Conservation (phyloP, 2,888 invertebrate genomes). For the Mesochorus sp. region DNA sequence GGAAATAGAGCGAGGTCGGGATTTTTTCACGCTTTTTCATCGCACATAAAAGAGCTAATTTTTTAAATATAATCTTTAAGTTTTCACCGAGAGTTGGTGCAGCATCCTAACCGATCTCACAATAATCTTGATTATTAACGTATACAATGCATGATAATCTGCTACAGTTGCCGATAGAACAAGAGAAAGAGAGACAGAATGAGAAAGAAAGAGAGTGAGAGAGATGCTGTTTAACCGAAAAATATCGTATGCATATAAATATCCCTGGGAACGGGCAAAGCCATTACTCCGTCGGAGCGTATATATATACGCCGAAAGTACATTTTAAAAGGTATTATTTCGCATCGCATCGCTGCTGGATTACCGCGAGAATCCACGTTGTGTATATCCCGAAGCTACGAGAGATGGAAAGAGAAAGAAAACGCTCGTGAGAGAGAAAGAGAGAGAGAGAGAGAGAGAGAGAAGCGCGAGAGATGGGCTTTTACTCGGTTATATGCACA, state of each 20-base stretch:
- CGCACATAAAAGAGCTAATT: too few relatives aligned
- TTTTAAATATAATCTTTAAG: too few relatives aligned
- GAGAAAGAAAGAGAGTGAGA: too few relatives aligned
- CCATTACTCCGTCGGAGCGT: slow-evolving; percentile 17
- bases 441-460: too few relatives aligned
- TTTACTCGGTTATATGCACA: slow-evolving; percentile 44
- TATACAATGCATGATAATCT: not conserved
- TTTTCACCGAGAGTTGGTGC: too few relatives aligned
- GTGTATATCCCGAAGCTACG: slow-evolving; percentile 32
- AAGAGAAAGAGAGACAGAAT: too few relatives aligned
- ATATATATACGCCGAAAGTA: slow-evolving; percentile 53
- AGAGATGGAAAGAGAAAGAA: slow-evolving; percentile 16
- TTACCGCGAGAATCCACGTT: slow-evolving; percentile 36
- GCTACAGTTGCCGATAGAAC: not conserved
- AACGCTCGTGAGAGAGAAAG: too few relatives aligned
- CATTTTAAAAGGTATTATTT: slow-evolving; percentile 58
- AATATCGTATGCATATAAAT: slow-evolving; percentile 46
- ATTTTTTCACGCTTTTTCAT: too few relatives aligned
- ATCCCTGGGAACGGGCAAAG: slow-evolving; percentile 29
- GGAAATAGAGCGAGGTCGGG: too few relatives aligned
- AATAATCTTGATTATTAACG: not conserved
- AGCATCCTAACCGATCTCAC: too few relatives aligned
- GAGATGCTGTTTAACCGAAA: slow-evolving; percentile 33
- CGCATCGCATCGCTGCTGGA: slow-evolving; percentile 48
- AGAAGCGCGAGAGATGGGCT: slow-evolving; percentile 42